Conservation (phyloP, 2,797 vertebrate genomes). For the Poecilia picta region DNA sequence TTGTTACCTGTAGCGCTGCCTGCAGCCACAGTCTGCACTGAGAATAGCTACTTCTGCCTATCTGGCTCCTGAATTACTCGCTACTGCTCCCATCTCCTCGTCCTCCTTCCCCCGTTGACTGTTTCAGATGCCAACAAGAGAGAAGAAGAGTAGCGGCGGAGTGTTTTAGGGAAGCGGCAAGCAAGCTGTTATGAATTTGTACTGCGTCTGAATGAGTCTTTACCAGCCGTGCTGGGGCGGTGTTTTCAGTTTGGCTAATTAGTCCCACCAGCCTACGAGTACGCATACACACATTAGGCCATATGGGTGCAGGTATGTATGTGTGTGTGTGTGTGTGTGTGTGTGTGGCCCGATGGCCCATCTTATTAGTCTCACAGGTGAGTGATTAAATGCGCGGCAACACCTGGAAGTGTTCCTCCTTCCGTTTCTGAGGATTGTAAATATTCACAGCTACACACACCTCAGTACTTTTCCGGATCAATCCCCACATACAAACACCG, state of each 20-base stretch:
- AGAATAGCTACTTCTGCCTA: constrained; percentile 48
- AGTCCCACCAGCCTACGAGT: constrained; percentile 69
- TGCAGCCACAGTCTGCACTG: constrained; percentile 57
- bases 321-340: constrained; percentile 11
- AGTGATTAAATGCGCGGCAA: constrained; percentile 79
- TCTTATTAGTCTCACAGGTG: constrained; percentile 80
- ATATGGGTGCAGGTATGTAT: constrained; percentile 6
- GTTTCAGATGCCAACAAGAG: constrained; percentile 35
- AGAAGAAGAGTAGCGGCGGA: constrained; percentile 31
- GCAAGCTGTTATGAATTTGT: constrained; percentile 53
- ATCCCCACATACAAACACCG: not conserved
- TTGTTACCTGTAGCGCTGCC: constrained; percentile 78
- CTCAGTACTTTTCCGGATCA: constrained; percentile 39
- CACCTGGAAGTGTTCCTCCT: constrained; percentile 75
- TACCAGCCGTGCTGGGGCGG: constrained; percentile 40
- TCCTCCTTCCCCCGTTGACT: constrained; percentile 26
- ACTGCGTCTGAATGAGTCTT: constrained; percentile 47
- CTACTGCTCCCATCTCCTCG: constrained; percentile 21
- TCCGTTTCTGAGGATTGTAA: constrained; percentile 56
- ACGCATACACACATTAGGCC: constrained; percentile 9
- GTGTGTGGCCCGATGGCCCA: constrained; percentile 36
- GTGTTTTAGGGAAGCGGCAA: constrained; percentile 48
- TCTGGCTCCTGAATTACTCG: constrained; percentile 53
- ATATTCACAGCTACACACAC: constrained; percentile 52
- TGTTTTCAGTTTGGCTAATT: constrained; percentile 72